A percentile compares a stretch with the other conserved stretches of the same genome.
phyloP scores from a whole-genome alignment of 2,888 invertebrate species.

The Chrysotoxum bicinctum region DNA sequence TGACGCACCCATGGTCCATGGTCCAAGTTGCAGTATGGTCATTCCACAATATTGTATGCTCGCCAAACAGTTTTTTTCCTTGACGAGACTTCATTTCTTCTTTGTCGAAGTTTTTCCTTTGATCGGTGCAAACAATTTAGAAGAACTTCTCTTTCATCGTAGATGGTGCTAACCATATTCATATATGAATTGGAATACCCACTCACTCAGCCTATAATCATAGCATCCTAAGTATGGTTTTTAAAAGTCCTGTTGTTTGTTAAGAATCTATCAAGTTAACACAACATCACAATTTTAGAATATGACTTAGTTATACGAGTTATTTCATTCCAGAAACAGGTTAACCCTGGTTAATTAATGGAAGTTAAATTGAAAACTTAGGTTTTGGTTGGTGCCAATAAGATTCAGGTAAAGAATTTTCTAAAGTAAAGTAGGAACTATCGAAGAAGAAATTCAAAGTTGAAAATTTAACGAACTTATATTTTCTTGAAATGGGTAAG shows the following conservation, averaged over 20 bases:
- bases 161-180: constrained; percentile 46
- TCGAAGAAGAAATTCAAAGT: too few relatives aligned
- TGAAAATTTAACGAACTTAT: too few relatives aligned
- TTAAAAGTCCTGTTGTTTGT: background rate
- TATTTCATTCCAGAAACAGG: too few relatives aligned
- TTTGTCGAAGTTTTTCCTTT: constrained; percentile 8
- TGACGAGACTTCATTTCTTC: constrained; percentile 36
- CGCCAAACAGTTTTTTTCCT: background rate
- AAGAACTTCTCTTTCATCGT: background rate
- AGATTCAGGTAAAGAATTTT: too few relatives aligned
- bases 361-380: too few relatives aligned
- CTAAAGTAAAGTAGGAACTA: too few relatives aligned
- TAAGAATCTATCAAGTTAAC: background rate
- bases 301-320: background rate
- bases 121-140: background rate
- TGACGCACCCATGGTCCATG: constrained; percentile 57
- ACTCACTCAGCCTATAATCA: constrained; percentile 31
- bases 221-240: background rate
- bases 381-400: too few relatives aligned
- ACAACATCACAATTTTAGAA: background rate
- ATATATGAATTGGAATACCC: constrained; percentile 36
- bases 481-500: too few relatives aligned
- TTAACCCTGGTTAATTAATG: too few relatives aligned
- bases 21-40: too few relatives aligned
- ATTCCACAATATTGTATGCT: constrained; percentile 22